Conservation (phyloP, 1,140 invertebrate species). For the Gryllus bimaculatus region DNA sequence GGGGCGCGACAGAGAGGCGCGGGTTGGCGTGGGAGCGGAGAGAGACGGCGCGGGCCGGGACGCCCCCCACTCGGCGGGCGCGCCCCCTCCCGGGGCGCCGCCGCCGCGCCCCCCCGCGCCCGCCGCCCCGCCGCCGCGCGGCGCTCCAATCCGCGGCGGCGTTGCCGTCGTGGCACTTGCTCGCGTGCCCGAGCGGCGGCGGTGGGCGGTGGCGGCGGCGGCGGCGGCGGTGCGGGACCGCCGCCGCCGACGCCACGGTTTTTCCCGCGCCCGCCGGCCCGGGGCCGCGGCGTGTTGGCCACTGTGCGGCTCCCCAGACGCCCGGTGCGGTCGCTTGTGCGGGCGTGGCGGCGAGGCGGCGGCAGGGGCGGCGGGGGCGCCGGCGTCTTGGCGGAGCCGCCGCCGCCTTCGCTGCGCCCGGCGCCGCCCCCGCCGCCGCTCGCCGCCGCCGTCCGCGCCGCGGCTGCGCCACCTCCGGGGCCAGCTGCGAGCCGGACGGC, state of each 20-base stretch:
- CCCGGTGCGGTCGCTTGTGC: background rate
- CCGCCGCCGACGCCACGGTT: no score
- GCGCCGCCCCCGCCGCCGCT: no score
- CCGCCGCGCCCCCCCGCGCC: constrained; percentile 8
- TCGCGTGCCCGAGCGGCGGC: constrained; percentile 28
- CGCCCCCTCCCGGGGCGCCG: background rate
- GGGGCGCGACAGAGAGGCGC: constrained; percentile 14
- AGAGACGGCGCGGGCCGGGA: constrained; percentile 14
- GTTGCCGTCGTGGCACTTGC: constrained; percentile 27
- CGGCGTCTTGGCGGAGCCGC: no score
- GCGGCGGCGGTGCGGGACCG: no score
- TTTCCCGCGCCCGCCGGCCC: background rate
- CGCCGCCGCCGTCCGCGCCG: no score
- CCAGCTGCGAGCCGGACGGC: no score
- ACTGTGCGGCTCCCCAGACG: background rate
- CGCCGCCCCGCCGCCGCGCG: background rate
- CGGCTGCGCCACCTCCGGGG: no score
- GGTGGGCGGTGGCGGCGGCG: no score
- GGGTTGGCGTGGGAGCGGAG: background rate
- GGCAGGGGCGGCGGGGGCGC: no score
- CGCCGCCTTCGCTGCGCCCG: no score
- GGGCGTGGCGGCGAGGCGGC: no score
- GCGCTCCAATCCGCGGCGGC: constrained; percentile 24
- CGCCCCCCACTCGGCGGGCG: constrained; percentile 5
- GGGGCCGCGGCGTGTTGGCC: no score